Percentiles rank a stretch among this genome's conserved stretches.
Evolutionary conservation across 1,140 invertebrate genomes (phyloP).

Genomic region (Hylyphantes graminicola): DNA sequence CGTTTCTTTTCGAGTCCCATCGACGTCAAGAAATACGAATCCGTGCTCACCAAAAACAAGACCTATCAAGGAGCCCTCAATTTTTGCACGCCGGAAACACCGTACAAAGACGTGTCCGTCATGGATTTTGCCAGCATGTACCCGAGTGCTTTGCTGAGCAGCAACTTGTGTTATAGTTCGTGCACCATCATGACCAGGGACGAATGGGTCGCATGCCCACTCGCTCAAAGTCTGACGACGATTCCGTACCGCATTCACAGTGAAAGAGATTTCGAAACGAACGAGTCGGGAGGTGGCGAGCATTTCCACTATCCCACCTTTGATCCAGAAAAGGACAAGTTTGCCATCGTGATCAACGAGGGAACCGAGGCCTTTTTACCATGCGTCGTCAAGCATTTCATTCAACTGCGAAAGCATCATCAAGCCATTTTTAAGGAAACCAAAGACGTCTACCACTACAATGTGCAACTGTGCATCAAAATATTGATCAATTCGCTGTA

Average conservation of each 20-base stretch:
- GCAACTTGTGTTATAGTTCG: conserved; percentile 11
- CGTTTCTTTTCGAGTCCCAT: conserved; percentile 3
- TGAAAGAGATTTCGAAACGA: not conserved
- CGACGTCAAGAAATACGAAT: not conserved
- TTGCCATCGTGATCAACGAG: not conserved
- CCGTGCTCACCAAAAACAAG: not conserved
- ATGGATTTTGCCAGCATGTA: conserved; percentile 40
- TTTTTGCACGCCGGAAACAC: not conserved
- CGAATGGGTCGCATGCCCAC: not conserved
- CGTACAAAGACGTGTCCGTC: not conserved
- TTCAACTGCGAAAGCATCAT: conserved; percentile 4
- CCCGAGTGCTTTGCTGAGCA: not conserved
- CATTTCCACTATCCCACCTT: not conserved
- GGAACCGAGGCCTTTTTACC: not conserved
- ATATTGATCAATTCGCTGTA: conserved; percentile 34
- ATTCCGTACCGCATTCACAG: conserved; percentile 9
- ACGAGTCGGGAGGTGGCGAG: not conserved
- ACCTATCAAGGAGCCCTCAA: conserved; percentile 28
- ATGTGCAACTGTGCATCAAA: conserved; percentile 28
- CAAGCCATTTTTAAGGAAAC: conserved; percentile 12
- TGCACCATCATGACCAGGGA: not conserved
- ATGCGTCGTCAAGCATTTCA: not conserved
- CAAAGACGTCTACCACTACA: conserved; percentile 11
- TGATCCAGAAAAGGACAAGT: not conserved
- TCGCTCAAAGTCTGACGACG: not conserved